These are phyloP conservation scores for Epinephelus malabaricus DNA, from an alignment of 2,797 vertebrate species.

Conservation along the genomic window DNA sequence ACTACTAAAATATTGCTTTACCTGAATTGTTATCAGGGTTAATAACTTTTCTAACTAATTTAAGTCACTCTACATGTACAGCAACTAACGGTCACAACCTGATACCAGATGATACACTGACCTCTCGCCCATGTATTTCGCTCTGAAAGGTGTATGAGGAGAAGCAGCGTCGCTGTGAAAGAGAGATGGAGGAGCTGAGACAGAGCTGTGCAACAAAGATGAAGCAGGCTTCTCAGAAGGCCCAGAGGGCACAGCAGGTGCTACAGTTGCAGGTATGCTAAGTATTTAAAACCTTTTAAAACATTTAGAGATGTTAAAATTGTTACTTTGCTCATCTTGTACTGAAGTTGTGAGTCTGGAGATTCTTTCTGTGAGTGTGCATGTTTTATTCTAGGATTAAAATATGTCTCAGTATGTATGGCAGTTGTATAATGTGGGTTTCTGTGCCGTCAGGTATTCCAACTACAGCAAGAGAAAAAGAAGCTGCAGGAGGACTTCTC, in stretches of 20 bases:
- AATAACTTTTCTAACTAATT: too few species aligned
- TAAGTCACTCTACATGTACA: too few species aligned
- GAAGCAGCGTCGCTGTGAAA: conserved; percentile 92
- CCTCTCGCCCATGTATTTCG: background rate
- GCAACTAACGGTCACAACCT: too few species aligned
- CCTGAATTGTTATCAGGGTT: too few species aligned
- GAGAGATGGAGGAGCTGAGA: conserved; percentile 92
- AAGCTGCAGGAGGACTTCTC: conserved; percentile 97
- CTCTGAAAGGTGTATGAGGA: conserved; percentile 91
- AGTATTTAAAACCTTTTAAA: conserved; percentile 9
- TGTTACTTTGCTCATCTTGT: background rate
- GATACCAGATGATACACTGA: background rate
- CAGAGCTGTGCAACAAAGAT: conserved; percentile 90
- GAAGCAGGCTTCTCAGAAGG: conserved; percentile 92
- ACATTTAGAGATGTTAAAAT: conserved; percentile 3
- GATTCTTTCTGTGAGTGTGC: background rate
- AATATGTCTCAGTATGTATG: background rate
- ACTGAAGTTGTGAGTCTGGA: background rate
- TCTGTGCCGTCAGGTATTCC: conserved; percentile 86
- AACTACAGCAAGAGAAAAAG: conserved; percentile 98
- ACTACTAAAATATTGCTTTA: too few species aligned
- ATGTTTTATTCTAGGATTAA: background rate
- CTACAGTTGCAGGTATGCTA: conserved; percentile 91
- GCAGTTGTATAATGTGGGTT: background rate
- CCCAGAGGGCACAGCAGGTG: conserved; percentile 94